phyloP scores from a whole-genome alignment of 2,888 invertebrate genomes.

The Argyra leucocephala region DNA sequence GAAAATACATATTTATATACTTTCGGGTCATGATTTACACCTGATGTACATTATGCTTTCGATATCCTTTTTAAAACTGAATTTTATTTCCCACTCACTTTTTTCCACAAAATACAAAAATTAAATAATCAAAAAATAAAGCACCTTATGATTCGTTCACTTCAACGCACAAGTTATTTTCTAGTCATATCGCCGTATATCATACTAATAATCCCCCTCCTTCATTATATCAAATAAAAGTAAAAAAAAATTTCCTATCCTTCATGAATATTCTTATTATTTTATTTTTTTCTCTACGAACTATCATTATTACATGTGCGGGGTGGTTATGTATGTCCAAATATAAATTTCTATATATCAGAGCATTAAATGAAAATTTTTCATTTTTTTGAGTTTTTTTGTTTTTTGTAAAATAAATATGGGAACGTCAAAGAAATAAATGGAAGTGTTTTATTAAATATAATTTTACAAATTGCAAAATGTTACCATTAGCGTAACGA shows the following conservation, averaged over 20 bases:
- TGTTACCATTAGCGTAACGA: slow-evolving; percentile 6
- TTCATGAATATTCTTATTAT: no score
- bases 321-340: no score
- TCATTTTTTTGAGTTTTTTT: neutral
- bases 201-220: neutral
- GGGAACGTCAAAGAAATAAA: slow-evolving; percentile 3
- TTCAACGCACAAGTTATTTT: neutral
- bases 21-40: neutral
- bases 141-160: neutral
- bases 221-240: neutral
- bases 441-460: slow-evolving; percentile 3
- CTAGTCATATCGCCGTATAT: neutral
- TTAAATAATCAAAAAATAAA: neutral
- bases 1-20: neutral
- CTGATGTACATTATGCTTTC: neutral
- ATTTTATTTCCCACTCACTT: neutral
- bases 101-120: neutral
- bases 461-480: slow-evolving; percentile 6
- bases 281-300: no score
- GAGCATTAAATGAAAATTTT: neutral
- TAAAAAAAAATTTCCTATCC: no score
- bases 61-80: neutral
- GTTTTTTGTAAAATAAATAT: neutral
- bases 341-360: neutral
- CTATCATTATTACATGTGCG: no score